Conservation (phyloP, 2,888 invertebrate species). For the Drosophila meridiana region DNA sequence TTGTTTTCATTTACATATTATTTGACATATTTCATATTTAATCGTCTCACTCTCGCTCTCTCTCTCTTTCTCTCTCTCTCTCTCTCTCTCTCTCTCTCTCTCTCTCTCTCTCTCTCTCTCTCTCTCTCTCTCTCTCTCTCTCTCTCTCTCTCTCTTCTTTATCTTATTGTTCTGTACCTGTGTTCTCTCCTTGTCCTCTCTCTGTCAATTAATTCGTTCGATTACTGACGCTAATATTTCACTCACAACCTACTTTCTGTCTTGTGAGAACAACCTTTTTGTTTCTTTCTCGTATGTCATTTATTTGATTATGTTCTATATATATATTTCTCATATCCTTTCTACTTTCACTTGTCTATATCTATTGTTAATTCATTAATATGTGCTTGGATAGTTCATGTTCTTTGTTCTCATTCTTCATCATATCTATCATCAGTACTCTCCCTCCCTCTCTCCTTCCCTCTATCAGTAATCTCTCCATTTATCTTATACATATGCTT, state of each 20-base stretch:
- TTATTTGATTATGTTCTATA: background rate
- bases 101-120: too few relatives aligned
- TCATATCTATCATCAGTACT: background rate
- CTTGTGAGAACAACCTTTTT: too few relatives aligned
- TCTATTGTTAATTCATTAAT: background rate
- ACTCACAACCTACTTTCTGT: background rate
- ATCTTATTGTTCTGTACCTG: too few relatives aligned
- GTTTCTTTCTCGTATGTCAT: background rate
- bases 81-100: too few relatives aligned
- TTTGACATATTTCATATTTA: too few relatives aligned
- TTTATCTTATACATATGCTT: background rate
- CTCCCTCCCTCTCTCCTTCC: background rate
- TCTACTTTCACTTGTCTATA: background rate
- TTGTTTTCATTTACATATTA: too few relatives aligned
- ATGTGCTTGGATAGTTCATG: background rate
- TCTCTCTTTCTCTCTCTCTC: too few relatives aligned
- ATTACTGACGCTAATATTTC: background rate
- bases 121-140: too few relatives aligned
- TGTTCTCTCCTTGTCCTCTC: too few relatives aligned
- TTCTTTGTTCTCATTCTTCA: background rate
- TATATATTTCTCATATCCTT: background rate
- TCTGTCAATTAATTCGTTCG: too few relatives aligned
- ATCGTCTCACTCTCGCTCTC: too few relatives aligned
- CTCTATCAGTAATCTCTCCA: background rate
- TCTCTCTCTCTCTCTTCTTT: too few relatives aligned